phyloP scores from a whole-genome alignment of 2,888 invertebrate genomes.

The Camptogramma bilineatum region DNA sequence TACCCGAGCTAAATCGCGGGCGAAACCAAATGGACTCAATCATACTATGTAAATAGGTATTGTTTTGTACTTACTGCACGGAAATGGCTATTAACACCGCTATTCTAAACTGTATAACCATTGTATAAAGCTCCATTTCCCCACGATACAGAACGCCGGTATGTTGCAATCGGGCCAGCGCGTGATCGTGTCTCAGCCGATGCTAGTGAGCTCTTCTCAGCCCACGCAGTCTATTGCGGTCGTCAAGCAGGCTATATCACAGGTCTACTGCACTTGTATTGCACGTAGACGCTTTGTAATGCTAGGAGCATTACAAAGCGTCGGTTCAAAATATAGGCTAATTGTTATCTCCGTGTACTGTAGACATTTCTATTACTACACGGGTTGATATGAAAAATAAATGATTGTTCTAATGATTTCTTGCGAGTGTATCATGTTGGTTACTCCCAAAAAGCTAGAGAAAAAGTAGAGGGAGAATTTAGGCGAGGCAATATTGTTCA shows the following conservation, averaged over 20 bases:
- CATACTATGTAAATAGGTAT: no score
- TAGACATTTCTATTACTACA: no score
- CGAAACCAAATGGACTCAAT: no score
- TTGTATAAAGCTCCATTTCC: constrained; percentile 34
- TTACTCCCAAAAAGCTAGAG: no score
- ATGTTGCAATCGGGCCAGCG: constrained; percentile 81
- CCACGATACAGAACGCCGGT: constrained; percentile 70
- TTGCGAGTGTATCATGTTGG: no score
- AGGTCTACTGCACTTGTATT: constrained; percentile 48
- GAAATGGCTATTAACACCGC: not conserved
- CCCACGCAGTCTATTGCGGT: constrained; percentile 47
- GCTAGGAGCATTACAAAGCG: no score
- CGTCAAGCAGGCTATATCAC: constrained; percentile 47
- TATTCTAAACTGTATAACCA: constrained; percentile 15
- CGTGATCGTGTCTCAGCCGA: constrained; percentile 77
- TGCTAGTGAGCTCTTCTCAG: constrained; percentile 76
- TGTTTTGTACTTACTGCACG: not conserved
- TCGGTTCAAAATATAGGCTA: not conserved
- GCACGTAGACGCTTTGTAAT: constrained; percentile 30
- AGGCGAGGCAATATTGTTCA: no score
- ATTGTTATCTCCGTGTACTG: no score
- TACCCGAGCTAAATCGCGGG: no score
- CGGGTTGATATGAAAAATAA: no score
- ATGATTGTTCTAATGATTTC: no score
- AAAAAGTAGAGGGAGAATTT: no score